Conservation (phyloP, 1,140 invertebrate genomes). For the Elymnias hypermnestra region DNA sequence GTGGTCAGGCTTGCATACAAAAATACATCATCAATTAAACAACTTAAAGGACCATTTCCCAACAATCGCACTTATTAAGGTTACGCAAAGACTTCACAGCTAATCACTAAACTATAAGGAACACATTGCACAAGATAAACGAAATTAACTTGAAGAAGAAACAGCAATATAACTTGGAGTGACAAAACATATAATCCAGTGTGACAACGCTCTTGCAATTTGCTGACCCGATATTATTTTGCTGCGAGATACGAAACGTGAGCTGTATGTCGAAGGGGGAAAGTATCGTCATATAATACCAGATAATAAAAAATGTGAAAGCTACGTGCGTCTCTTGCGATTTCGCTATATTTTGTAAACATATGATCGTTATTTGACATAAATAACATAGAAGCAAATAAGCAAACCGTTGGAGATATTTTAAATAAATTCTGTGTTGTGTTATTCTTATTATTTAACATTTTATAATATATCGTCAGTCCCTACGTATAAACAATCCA, state of each 20-base stretch:
- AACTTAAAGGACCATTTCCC: too few relatives aligned
- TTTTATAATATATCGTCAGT: too few relatives aligned
- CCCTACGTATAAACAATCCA: too few relatives aligned
- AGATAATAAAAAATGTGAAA: slow-evolving; percentile 17
- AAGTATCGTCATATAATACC: slow-evolving; percentile 1
- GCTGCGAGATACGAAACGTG: slow-evolving; percentile 14
- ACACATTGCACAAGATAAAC: not conserved
- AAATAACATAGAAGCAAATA: too few relatives aligned
- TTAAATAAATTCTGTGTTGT: too few relatives aligned
- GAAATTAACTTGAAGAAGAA: slow-evolving; percentile 3
- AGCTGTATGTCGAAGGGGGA: slow-evolving; percentile 2
- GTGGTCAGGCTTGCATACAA: too few relatives aligned
- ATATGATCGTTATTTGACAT: too few relatives aligned
- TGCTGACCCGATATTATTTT: slow-evolving; percentile 19
- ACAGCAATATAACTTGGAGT: slow-evolving; percentile 5
- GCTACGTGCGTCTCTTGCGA: not conserved
- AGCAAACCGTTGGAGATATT: too few relatives aligned
- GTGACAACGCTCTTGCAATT: slow-evolving; percentile 13
- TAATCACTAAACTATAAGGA: slow-evolving; percentile 1
- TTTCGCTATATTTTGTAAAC: not conserved
- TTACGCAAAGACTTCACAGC: too few relatives aligned
- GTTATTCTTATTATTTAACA: too few relatives aligned
- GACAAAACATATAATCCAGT: slow-evolving; percentile 16
- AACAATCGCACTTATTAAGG: too few relatives aligned
- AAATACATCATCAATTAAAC: too few relatives aligned